Base-by-base conservation (phyloP, 2,797 vertebrate species). In the Petrocephalus sullivani region DNA sequence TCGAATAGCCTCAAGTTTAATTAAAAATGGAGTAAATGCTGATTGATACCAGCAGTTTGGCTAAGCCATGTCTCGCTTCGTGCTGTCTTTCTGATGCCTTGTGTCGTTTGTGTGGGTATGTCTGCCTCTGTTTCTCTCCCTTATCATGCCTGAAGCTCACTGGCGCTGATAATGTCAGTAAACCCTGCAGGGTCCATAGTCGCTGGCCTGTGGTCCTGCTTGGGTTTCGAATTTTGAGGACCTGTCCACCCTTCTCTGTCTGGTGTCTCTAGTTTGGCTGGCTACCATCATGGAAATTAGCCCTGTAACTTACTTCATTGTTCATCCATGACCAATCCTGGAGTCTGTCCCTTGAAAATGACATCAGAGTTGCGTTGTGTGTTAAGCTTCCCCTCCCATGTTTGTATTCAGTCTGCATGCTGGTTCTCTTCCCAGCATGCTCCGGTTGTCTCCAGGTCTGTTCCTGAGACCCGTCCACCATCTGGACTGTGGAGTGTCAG, bases 21-120 rank as follows among this genome's bases (percentile, higher is more conserved):
- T 82, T 51, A 41, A 88, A 53, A 60, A 64, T 56, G 58, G 57
- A 53, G 49, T 85, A 23, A 58, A 54, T 71, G 21, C 60, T 71
- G 64, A 71, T 78, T 49, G 41, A 88, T 88, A 71, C 56, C 83
- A 86, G 51, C 88, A 28, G 64, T 49, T 78, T 78, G 16, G 33
- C 33, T 85, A 61, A 54, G 49, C 41, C 81, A 75, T 46, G 88
- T 88, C 60, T 64, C 87, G 85, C 89, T 87, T 90, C 87, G 90
- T 90, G 37, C 60, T n/a, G 5, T 85, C 67, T 71, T 67, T 84
- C 12, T 60, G 28, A 86, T n/a, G 23, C 14, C 46, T 49, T 53
- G 37, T 71, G 64, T 64, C 14, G 1, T 21, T 83, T 61, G 56
- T 46, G 12, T 21, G 33, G 23, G 7, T 23, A 54, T 2, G 10